Conservation (phyloP, 2,797 vertebrate genomes). For the Thamnophis elegans region DNA sequence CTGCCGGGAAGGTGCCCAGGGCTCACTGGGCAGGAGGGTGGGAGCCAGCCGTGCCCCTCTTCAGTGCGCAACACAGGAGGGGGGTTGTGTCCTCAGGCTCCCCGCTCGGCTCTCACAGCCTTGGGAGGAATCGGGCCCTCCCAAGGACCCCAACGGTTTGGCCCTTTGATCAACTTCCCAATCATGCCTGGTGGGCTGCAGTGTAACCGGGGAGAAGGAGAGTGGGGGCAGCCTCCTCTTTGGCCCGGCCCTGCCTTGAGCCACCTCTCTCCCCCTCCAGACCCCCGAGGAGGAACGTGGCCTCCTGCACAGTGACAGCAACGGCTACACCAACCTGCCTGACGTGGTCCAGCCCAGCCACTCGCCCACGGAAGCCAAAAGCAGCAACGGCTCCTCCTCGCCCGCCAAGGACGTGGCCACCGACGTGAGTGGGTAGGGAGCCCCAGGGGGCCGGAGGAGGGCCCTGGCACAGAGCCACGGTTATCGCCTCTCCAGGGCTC, state of each 20-base stretch:
- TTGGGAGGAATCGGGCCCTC: not conserved
- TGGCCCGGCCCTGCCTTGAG: not conserved
- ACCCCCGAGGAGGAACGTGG: conserved; percentile 86
- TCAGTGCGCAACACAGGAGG: no score
- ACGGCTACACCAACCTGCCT: conserved; percentile 92
- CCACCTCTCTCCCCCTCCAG: conserved; percentile 55
- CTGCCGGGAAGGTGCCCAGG: not conserved
- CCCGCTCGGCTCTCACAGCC: no score
- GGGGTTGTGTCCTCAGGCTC: rapidly evolving
- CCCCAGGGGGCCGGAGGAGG: rapidly evolving
- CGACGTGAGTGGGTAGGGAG: conserved; percentile 76
- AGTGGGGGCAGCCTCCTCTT: not conserved
- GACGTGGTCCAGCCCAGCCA: conserved; percentile 93
- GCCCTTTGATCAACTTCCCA: not conserved
- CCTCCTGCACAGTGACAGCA: conserved; percentile 74
- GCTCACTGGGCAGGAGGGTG: not conserved
- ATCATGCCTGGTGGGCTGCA: not conserved
- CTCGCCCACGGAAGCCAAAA: conserved; percentile 86
- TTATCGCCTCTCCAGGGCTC: no score
- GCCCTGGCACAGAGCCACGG: no score
- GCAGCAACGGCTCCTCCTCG: conserved; percentile 77
- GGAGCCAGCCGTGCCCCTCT: no score
- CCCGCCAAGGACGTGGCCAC: conserved; percentile 82
- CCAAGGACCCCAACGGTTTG: no score
- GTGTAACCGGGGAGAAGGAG: not conserved